Percentiles rank a stretch among this genome's conserved stretches.
Evolutionary conservation across 2,888 invertebrate species (phyloP).

Genomic region (Nomada lathburiana): DNA sequence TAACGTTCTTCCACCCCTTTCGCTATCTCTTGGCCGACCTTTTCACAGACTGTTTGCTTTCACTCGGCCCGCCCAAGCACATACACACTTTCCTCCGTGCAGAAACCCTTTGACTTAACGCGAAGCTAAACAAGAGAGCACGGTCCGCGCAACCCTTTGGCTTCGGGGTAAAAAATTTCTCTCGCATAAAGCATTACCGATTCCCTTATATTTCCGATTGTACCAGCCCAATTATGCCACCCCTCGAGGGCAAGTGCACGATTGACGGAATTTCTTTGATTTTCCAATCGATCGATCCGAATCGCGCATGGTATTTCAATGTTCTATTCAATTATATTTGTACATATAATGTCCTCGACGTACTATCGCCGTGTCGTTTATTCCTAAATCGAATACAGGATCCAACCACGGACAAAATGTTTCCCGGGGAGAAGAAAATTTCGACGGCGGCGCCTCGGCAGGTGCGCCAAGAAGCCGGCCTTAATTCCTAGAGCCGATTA

Average conservation of each 20-base stretch:
- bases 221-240: not conserved
- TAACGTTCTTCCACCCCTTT: not conserved
- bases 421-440: not conserved
- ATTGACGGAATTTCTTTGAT: too few relatives aligned
- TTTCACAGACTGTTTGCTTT: not conserved
- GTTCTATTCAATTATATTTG: too few relatives aligned
- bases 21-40: conserved; percentile 5
- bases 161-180: not conserved
- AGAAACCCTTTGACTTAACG: not conserved
- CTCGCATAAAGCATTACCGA: not conserved
- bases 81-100: not conserved
- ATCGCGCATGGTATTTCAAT: too few relatives aligned
- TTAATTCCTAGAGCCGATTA: conserved; percentile 45
- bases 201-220: not conserved
- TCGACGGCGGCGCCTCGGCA: not conserved
- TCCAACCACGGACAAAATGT: too few relatives aligned
- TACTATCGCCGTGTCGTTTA: too few relatives aligned
- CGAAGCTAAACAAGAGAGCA: not conserved
- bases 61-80: not conserved
- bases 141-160: too few relatives aligned
- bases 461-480: not conserved
- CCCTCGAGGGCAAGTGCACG: too few relatives aligned
- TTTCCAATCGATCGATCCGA: too few relatives aligned
- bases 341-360: too few relatives aligned
- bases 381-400: too few relatives aligned